Evolutionary conservation across 2,113 vertebrate species (phyloP).

Genomic region (Delphinapterus leucas): DNA sequence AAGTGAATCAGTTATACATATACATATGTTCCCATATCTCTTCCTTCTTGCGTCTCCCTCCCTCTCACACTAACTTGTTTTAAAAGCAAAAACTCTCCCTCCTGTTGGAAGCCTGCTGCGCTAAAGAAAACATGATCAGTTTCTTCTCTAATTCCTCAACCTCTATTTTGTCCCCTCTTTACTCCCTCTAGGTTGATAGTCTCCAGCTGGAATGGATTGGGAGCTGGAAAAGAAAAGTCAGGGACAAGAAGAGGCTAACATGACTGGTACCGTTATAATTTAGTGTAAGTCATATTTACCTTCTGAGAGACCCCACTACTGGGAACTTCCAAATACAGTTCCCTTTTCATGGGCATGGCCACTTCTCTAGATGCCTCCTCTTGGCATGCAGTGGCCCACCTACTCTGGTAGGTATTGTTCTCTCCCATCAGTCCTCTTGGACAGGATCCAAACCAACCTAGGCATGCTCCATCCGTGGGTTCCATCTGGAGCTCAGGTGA

Average conservation of each 20-base stretch:
- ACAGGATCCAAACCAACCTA: neutral
- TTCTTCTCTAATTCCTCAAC: slow-evolving; percentile 23
- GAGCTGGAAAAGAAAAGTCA: slow-evolving; percentile 7
- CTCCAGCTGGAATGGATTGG: neutral
- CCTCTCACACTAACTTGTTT: neutral
- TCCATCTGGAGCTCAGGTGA: neutral
- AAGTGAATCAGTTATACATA: too few species aligned
- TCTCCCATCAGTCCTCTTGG: neutral
- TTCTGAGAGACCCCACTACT: neutral
- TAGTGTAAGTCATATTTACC: slow-evolving; percentile 20
- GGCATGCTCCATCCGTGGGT: neutral
- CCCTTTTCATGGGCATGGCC: neutral
- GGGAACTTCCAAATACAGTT: neutral
- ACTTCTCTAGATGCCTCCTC: neutral
- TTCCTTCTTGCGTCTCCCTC: too few species aligned
- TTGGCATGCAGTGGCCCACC: neutral
- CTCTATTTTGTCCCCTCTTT: slow-evolving; percentile 21
- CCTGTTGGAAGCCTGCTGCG: neutral
- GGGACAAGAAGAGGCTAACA: neutral
- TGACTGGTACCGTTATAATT: neutral
- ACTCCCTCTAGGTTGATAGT: neutral
- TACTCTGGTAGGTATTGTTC: neutral
- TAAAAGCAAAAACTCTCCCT: neutral
- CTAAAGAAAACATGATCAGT: neutral
- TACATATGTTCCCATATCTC: too few species aligned